Evolutionary conservation across 2,113 vertebrate genomes (phyloP), one percentile per base, ranked within the genome.

Genomic region (Riparia riparia): DNA sequence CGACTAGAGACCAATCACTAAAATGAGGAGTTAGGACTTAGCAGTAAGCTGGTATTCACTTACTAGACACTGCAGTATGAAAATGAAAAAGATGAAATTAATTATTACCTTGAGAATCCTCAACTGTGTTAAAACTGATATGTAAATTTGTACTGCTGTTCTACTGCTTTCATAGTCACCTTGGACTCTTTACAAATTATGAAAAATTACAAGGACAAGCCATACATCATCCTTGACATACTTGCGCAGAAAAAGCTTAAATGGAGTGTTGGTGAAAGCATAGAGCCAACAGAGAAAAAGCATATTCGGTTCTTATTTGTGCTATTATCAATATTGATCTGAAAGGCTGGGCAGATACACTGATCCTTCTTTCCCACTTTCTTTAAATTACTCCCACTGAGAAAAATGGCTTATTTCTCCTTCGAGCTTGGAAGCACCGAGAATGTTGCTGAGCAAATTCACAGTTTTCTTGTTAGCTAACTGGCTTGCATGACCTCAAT

Each of bases 51-150:
- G 5, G 4, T 50, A 73, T 65, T 95, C 91, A 89, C 70, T 71
- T 85, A 74, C 45, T 51, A 89, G 80, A 76, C 34, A 54, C 8
- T 60, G 81, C 57, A 82, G 56, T 57, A 83, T 0, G 7, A 92
- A 90, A 94, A 92, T 77, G 42, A 83, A 60, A 80, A 88, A 92
- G 92, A 87, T 74, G 42, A 96, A 94, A 50, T 84, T 86, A 92
- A 82, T 69, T 81, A 58, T 66, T 77, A 90, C 69, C 81, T 84
- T 89, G 85, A 86, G 76, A 91, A 91, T n/a, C 32, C 51, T 32
- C 17, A 51, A 31, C 32, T 54, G 47, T 31, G 54, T 70, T 69
- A 68, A 87, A 92, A 80, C 25, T 94, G 94, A 95, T 90, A 94
- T 83, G 69, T 78, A 84, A 94, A 90, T 92, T 83, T 44, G 64